These are phyloP conservation scores for Aporophyla lueneburgensis DNA, from an alignment of 2,888 invertebrate species.

Conservation along the genomic window DNA sequence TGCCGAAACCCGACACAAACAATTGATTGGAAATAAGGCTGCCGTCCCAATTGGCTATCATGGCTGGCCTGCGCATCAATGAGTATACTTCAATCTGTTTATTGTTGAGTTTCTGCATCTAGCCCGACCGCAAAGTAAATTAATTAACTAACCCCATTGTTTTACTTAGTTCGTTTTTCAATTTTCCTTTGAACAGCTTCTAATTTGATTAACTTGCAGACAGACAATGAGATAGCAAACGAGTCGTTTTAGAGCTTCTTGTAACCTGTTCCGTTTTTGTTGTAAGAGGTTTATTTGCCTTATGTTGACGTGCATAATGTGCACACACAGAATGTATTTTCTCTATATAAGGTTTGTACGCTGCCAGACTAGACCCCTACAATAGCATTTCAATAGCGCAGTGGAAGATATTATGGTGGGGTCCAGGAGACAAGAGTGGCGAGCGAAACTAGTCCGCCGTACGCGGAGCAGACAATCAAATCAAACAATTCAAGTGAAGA, in stretches of 20 bases:
- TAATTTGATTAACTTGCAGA: conserved; percentile 37
- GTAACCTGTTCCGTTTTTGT: background rate
- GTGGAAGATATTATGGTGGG: too few relatives aligned
- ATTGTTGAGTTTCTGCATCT: conserved; percentile 20
- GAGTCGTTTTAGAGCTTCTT: background rate
- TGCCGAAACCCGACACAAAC: conserved; percentile 34
- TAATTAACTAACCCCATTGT: conserved; percentile 30
- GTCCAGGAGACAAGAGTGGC: too few relatives aligned
- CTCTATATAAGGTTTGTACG: too few relatives aligned
- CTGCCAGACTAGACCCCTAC: too few relatives aligned
- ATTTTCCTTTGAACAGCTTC: conserved; percentile 20
- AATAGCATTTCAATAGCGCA: too few relatives aligned
- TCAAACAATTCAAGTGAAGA: too few relatives aligned
- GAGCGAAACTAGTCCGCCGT: too few relatives aligned
- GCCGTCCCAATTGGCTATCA: conserved; percentile 17
- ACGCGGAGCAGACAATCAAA: too few relatives aligned
- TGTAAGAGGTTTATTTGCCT: background rate
- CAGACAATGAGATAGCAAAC: conserved; percentile 13
- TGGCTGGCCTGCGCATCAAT: background rate
- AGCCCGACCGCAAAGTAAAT: conserved; percentile 15
- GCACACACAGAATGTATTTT: background rate
- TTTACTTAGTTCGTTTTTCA: conserved; percentile 25
- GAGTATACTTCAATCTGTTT: conserved; percentile 18
- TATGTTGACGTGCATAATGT: background rate
- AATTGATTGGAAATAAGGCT: conserved; percentile 28